These are phyloP conservation scores for Electrophaes corylata DNA, from an alignment of 2,888 invertebrate genomes.

Conservation along the genomic window DNA sequence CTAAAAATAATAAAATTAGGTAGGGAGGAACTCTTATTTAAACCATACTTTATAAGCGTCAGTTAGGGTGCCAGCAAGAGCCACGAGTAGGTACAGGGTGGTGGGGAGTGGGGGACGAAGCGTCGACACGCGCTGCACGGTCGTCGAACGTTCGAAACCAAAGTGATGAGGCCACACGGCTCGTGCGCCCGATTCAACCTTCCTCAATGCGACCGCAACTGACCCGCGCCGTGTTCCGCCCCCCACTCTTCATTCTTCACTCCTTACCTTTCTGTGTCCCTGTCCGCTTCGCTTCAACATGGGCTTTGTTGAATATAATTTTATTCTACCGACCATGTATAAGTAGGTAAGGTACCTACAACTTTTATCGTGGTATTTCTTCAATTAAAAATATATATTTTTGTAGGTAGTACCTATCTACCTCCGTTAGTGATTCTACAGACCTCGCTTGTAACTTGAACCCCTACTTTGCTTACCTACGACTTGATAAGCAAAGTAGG, in stretches of 20 bases:
- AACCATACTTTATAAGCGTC: conserved; percentile 1
- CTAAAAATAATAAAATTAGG: neutral
- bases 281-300: conserved; percentile 38
- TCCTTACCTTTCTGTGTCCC: conserved; percentile 33
- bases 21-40: neutral
- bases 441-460: no score
- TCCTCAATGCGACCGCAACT: conserved; percentile 84
- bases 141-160: conserved; percentile 81
- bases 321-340: conserved; percentile 1
- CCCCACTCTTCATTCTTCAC: conserved; percentile 34
- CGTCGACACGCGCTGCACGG: conserved; percentile 83
- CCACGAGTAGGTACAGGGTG: conserved; percentile 43
- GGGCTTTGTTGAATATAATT: conserved; percentile 36
- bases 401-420: no score
- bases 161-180: conserved; percentile 71
- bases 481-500: no score
- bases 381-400: no score
- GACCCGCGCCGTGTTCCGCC: conserved; percentile 66
- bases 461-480: no score
- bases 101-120: conserved; percentile 61
- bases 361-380: neutral
- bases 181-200: conserved; percentile 84
- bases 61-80: conserved; percentile 51
- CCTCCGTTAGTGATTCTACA: no score
- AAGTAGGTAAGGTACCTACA: neutral